phyloP scores from a whole-genome alignment of 53 echinoderm and acorn worm genomes.

The Echinometra lucunter region DNA sequence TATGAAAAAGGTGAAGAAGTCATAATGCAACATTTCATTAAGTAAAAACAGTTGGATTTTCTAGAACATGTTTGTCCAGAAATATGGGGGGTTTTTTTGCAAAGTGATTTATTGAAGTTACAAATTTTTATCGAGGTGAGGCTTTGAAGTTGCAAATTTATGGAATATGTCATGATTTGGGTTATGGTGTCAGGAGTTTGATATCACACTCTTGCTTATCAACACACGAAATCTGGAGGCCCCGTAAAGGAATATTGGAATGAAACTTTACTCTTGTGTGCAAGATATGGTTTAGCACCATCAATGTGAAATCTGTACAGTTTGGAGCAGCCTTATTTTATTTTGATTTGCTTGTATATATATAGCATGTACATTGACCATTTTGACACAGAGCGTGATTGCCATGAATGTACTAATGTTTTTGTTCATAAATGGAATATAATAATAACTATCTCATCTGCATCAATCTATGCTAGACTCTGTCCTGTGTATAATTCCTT shows the following conservation, averaged over 20 bases:
- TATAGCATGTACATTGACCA: constrained; percentile 36
- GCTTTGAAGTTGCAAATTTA: background rate
- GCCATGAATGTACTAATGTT: constrained; percentile 34
- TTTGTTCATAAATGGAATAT: constrained; percentile 41
- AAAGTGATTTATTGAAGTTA: background rate
- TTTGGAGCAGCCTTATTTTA: constrained; percentile 23
- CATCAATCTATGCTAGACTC: background rate
- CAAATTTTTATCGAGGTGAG: background rate
- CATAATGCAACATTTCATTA: background rate
- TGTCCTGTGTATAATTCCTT: constrained; percentile 19
- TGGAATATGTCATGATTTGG: background rate
- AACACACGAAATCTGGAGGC: background rate
- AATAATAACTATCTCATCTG: constrained; percentile 12
- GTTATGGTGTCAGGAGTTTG: background rate
- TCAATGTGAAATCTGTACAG: background rate
- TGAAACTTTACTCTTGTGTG: background rate
- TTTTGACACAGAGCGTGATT: constrained; percentile 10
- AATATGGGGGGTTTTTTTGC: background rate
- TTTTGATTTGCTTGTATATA: constrained; percentile 12
- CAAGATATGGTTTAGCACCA: background rate
- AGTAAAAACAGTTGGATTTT: background rate
- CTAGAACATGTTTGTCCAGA: background rate
- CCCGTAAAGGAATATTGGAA: background rate
- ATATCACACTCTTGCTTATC: background rate
- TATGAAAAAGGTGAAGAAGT: background rate